These are phyloP conservation scores for Leptatherina wallacei DNA, from an alignment of 2,797 vertebrate species.

Conservation along the genomic window DNA sequence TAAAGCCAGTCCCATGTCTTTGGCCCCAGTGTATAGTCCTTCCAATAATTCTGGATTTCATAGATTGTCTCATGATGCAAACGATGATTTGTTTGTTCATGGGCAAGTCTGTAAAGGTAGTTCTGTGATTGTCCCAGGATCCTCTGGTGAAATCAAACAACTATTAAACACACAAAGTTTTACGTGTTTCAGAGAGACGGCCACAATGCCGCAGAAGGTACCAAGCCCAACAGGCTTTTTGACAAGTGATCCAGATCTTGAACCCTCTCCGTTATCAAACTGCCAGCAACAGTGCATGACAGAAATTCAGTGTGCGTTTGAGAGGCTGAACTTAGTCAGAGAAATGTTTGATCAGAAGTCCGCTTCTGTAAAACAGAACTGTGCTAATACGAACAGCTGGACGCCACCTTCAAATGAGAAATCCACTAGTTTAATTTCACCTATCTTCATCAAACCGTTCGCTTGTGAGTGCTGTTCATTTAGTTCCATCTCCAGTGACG, in stretches of 20 bases:
- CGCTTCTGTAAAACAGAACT: slow-evolving; percentile 17
- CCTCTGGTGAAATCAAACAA: slow-evolving; percentile 43
- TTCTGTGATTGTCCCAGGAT: slow-evolving; percentile 13
- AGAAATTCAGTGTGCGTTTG: slow-evolving; percentile 89
- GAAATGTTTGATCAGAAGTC: slow-evolving; percentile 63
- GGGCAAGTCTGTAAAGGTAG: slow-evolving; percentile 32
- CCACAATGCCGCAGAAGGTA: slow-evolving; percentile 15
- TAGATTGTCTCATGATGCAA: slow-evolving; percentile 37
- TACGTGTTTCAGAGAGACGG: slow-evolving; percentile 59
- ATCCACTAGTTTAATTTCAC: slow-evolving; percentile 55
- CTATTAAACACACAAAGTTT: slow-evolving; percentile 60
- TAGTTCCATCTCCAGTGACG: slow-evolving; percentile 92
- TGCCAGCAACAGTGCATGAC: slow-evolving; percentile 84
- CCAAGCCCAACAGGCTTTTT: slow-evolving; percentile 21
- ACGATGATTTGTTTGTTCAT: slow-evolving; percentile 33
- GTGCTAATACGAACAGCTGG: slow-evolving; percentile 39
- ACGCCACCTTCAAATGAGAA: slow-evolving; percentile 52
- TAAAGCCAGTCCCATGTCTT: slow-evolving; percentile 43
- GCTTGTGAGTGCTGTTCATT: slow-evolving; percentile 90
- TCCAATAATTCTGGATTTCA: slow-evolving; percentile 39
- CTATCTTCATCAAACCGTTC: slow-evolving; percentile 86
- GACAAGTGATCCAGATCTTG: slow-evolving; percentile 48
- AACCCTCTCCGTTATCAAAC: slow-evolving; percentile 60
- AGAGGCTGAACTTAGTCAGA: slow-evolving; percentile 87
- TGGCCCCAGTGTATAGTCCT: slow-evolving; percentile 33